phyloP scores from a whole-genome alignment of 1,140 invertebrate genomes.

The Drosophila sucinea region DNA sequence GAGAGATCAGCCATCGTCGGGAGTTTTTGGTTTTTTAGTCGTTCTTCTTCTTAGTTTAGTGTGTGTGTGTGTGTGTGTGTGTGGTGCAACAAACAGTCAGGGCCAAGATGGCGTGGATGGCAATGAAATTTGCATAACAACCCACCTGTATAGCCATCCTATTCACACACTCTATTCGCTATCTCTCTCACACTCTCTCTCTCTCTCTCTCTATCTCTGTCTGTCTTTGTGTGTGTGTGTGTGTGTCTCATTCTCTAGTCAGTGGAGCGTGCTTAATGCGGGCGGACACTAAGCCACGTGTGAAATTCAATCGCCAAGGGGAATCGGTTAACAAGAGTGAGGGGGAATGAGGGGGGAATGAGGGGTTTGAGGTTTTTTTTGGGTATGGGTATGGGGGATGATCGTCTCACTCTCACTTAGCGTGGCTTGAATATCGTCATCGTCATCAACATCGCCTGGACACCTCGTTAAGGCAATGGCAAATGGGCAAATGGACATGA shows the following conservation, averaged over 20 bases:
- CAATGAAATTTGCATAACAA: constrained; percentile 48
- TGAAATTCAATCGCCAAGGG: constrained; percentile 74
- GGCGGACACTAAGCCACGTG: constrained; percentile 81
- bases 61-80: background rate
- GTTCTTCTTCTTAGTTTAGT: background rate
- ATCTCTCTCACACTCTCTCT: background rate
- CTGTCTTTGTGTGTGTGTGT: background rate
- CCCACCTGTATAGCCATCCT: constrained; percentile 37
- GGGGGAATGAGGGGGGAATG: too few species aligned
- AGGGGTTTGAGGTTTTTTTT: too few species aligned
- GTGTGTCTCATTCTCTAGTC: constrained; percentile 9
- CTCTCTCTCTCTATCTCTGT: background rate
- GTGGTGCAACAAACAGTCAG: constrained; percentile 3
- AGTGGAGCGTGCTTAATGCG: constrained; percentile 76
- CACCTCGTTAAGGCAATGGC: constrained; percentile 66
- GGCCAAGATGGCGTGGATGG: constrained; percentile 3
- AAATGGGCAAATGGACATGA: background rate
- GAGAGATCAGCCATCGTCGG: constrained; percentile 66
- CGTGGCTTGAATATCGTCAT: constrained; percentile 69
- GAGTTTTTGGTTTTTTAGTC: background rate
- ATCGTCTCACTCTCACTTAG: constrained; percentile 38
- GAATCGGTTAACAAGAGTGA: background rate
- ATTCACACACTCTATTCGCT: constrained; percentile 12
- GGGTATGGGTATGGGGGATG: background rate
- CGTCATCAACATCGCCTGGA: constrained; percentile 67